Conservation (phyloP, 2,888 invertebrate genomes). For the Poecilobothrus nobilitatus region DNA sequence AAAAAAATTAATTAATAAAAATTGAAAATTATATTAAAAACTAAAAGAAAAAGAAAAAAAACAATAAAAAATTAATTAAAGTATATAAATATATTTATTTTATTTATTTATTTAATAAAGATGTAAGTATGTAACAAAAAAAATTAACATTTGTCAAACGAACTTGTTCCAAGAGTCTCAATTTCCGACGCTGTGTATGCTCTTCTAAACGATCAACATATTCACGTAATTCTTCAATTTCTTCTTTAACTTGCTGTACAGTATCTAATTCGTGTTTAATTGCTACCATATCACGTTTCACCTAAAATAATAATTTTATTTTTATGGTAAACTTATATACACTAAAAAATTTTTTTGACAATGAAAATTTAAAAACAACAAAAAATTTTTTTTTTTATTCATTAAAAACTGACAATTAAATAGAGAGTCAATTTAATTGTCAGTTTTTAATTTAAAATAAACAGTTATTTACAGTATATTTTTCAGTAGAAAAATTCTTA, state of each 20-base stretch:
- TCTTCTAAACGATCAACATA: conserved; percentile 88
- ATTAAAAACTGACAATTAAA: too few relatives aligned
- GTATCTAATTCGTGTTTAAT: conserved; percentile 90
- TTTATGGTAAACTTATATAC: not conserved
- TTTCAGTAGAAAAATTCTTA: too few relatives aligned
- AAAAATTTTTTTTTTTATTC: not conserved
- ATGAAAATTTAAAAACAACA: conserved; percentile 5
- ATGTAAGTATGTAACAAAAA: conserved; percentile 9
- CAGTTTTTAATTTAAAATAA: too few relatives aligned
- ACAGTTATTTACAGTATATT: too few relatives aligned
- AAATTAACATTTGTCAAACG: conserved; percentile 26
- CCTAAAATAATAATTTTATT: conserved; percentile 44
- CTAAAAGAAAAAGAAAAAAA: too few relatives aligned
- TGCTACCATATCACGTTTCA: conserved; percentile 90
- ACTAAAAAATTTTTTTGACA: not conserved
- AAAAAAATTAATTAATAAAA: not conserved
- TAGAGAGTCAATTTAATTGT: too few relatives aligned
- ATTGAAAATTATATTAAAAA: too few relatives aligned
- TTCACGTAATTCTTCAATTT: conserved; percentile 85
- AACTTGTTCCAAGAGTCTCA: conserved; percentile 87
- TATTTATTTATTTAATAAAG: not conserved
- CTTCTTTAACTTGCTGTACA: conserved; percentile 90
- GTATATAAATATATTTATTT: conserved; percentile 10
- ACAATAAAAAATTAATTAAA: not conserved
- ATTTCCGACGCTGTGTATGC: conserved; percentile 81